A percentile compares a stretch with the other conserved stretches of the same genome.
These are phyloP conservation scores for Panthera leo DNA, from an alignment of 2,113 vertebrate species.

Conservation along the genomic window DNA sequence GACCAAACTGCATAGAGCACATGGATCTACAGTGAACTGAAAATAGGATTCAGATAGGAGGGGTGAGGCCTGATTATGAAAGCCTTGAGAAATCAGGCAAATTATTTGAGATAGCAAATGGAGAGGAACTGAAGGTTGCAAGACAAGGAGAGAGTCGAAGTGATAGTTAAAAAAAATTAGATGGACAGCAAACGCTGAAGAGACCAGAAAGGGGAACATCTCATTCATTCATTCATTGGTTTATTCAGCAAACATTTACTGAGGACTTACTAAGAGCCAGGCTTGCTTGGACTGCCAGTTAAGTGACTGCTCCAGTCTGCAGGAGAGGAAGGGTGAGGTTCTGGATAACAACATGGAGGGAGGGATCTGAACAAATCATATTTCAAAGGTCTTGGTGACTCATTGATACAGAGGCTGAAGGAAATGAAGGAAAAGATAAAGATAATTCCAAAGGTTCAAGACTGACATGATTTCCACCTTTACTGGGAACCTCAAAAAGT, in stretches of 20 bases:
- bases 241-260: neutral
- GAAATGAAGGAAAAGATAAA: neutral
- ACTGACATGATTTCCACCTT: neutral
- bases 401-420: neutral
- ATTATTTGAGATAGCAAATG: neutral
- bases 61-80: neutral
- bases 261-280: neutral
- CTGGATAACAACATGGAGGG: neutral
- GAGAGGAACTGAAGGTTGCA: neutral
- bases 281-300: no score
- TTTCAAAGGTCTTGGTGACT: constrained; percentile 52
- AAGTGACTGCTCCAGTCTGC: neutral
- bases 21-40: neutral
- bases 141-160: neutral
- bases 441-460: neutral
- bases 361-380: neutral
- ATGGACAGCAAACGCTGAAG: neutral
- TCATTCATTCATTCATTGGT: neutral
- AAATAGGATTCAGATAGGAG: neutral
- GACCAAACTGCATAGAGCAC: neutral
- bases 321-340: neutral
- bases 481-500: constrained; percentile 5
- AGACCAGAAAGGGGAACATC: neutral
- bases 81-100: neutral
- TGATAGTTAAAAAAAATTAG: neutral